Base-by-base conservation (phyloP, 2,797 vertebrate species). In the Acrossocheilus wenchowensis region DNA sequence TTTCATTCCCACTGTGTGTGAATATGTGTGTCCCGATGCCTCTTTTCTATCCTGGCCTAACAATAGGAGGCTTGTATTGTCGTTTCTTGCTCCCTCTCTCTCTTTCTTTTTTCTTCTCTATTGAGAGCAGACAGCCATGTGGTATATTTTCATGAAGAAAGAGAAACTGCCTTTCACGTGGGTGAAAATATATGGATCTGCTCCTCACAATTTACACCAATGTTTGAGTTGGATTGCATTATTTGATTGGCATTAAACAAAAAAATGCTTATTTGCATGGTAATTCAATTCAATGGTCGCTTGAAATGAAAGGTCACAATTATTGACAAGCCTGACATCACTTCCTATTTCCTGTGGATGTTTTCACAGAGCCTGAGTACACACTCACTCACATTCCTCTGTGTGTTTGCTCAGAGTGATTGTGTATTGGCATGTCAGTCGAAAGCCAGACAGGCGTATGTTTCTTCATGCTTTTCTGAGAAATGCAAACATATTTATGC, bases 61-160 rank as follows among this genome's bases (percentile, higher is more conserved):
- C 84, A 90, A 90, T 88, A 90, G 78, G 78, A 54, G 43, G 60
- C 26, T 45, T 87, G 86, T 83, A 54, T 80, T 90, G 26, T 85
- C 85, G 41, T 78, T 78, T 78, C 81, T 74, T 6, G 17, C 41
- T 81, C 60, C 41, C 39, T 64, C 60, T 77, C 57, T 50, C 64
- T 54, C n/a, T 34, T 1, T 90, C 88, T 54, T 21, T 81, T 12
- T 48, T 83, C 82, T 64, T 86, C 62, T 72, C 69, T 79, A 92
- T 92, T 92, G 92, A 89, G 92, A 92, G 92, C 94, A 94, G 94
- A 92, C 92, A 94, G 91, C 92, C 93, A 88, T 95, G 94, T 92
- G 93, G 92, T 94, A 92, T 95, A 94, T 95, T 95, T 95, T 93
- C 92, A 94, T 93, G 94, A 94, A 88, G 90, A 34, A 93, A 93